Base-by-base conservation (phyloP, 1,140 invertebrate genomes). In the Macrostomum lignano region DNA sequence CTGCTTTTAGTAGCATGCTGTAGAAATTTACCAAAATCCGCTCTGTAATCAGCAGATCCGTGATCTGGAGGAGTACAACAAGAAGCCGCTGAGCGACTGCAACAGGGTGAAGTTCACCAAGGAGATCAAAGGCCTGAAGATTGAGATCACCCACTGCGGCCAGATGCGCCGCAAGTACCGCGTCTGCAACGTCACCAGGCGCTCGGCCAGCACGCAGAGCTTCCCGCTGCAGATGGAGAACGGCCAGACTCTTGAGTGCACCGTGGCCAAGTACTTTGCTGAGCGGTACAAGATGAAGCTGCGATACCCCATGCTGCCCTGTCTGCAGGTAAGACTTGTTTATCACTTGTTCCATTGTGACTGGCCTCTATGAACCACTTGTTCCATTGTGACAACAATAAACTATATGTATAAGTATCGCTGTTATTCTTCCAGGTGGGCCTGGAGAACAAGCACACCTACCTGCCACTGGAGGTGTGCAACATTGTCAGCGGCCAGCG, bases 251-350 rank as follows among this genome's bases (percentile, higher is more conserved):
- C 84, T 98, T 14, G 91, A 98, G 59, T 98, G 88, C 62, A 98
- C 91, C 41, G 91, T 98, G 41, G 84, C 86, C 25, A 94, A 96
- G 66, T 98, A 98, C 62, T 98, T 98, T 60, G 64, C 84, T 51
- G 91, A 98, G 60, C 91, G 94, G 62, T 98, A 98, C 61, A 88
- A 91, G 60, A 94, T 93, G 77, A 88, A 88, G 60, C 55, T 91
- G 33, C 67, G 77, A 44, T 84, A 76, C 62, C 88, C 91, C 21
- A 82, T 96, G 66, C 64, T 98, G 50, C 91, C 91, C 9, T 99
- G 91, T 64, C 66, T 98, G 38, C 32, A 65, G 86, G n/a, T n/a
- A n/a, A n/a, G n/a, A n/a, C n/a, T n/a, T n/a, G n/a, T n/a, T n/a
- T n/a, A n/a, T n/a, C n/a, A n/a, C n/a, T n/a, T n/a, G n/a, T n/a